These are phyloP conservation scores for Smutsia gigantea DNA, from an alignment of 2,797 vertebrate genomes.

Conservation along the genomic window DNA sequence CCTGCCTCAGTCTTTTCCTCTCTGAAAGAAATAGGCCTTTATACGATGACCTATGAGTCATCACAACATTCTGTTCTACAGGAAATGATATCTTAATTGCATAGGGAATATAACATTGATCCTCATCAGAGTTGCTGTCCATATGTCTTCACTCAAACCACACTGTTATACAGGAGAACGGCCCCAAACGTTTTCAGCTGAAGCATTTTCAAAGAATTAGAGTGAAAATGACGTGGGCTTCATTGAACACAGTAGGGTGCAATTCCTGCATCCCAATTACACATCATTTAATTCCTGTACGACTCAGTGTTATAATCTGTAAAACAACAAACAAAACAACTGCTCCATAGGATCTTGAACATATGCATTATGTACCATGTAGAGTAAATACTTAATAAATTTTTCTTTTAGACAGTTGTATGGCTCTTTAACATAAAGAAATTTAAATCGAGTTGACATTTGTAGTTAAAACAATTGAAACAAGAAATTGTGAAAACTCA, in stretches of 20 bases:
- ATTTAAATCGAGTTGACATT: not conserved
- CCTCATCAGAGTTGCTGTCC: not conserved
- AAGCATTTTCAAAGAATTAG: not conserved
- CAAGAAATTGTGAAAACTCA: not conserved
- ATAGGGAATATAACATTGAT: too few relatives aligned
- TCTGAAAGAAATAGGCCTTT: not conserved
- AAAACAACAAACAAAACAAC: not conserved
- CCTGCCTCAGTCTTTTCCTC: not conserved
- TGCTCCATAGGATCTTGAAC: not conserved
- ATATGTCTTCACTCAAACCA: too few relatives aligned
- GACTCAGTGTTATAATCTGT: not conserved
- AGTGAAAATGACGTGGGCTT: not conserved
- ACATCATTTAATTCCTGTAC: not conserved
- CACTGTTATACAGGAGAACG: accelerated
- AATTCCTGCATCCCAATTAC: too few relatives aligned
- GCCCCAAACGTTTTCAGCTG: not conserved
- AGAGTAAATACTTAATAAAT: not conserved
- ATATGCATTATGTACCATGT: accelerated
- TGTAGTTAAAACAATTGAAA: not conserved
- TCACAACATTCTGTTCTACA: too few relatives aligned
- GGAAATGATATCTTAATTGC: not conserved
- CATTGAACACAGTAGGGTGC: not conserved
- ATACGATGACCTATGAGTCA: accelerated
- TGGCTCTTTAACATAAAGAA: not conserved
- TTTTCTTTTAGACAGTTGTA: not conserved